Conservation (phyloP, 2,113 vertebrate species). For the Paracanthobrama guichenoti region DNA sequence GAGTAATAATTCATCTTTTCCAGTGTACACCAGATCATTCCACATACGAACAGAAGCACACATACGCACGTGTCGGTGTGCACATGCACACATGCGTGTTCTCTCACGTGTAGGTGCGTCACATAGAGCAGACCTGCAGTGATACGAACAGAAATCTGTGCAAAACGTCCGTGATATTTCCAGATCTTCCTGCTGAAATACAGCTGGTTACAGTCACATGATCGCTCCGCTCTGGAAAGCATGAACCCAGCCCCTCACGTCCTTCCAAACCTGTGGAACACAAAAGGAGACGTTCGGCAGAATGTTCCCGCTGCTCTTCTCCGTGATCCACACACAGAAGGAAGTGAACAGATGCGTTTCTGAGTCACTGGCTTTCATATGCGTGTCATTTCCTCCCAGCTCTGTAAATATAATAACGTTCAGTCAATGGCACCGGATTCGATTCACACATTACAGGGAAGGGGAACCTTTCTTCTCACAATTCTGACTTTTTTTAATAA, state of each 20-base stretch:
- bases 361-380: background rate
- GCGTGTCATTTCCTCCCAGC: background rate
- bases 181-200: background rate
- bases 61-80: conserved; percentile 64
- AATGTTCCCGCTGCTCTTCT: background rate
- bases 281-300: background rate
- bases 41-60: conserved; percentile 72
- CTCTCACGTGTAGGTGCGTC: conserved; percentile 31
- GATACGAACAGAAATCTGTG: too few relatives aligned
- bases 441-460: background rate
- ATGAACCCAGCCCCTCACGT: background rate
- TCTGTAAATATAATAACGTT: conserved; percentile 11
- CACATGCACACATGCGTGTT: conserved; percentile 71
- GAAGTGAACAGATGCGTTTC: too few relatives aligned
- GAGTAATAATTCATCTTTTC: conserved; percentile 71
- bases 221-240: background rate
- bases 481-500: too few relatives aligned
- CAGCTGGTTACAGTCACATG: conserved; percentile 2
- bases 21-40: conserved; percentile 80
- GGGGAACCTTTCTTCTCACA: too few relatives aligned
- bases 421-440: conserved; percentile 28
- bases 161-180: too few relatives aligned
- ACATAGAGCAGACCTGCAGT: background rate
- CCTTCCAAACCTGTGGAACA: background rate
- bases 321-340: background rate